phyloP scores from a whole-genome alignment of 2,888 invertebrate species.

The Mycogona germanica region DNA sequence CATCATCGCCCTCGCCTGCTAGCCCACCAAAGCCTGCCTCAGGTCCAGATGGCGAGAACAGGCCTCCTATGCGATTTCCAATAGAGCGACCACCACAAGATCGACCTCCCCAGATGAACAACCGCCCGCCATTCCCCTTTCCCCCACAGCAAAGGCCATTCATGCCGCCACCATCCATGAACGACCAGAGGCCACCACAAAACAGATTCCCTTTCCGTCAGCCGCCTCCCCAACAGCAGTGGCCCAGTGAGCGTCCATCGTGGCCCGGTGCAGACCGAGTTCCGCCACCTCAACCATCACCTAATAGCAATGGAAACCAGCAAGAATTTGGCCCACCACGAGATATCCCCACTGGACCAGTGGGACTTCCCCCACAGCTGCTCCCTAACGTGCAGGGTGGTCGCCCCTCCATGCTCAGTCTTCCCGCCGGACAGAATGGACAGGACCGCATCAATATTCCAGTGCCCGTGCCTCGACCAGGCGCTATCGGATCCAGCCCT shows the following conservation, averaged over 20 bases:
- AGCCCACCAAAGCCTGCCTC: not conserved
- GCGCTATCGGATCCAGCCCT: not conserved
- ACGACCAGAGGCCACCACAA: not conserved
- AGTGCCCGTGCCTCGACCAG: not conserved
- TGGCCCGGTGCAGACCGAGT: not conserved
- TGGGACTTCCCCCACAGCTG: slow-evolving; percentile 3
- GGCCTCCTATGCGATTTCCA: not conserved
- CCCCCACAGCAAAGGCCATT: not conserved
- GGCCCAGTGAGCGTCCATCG: not conserved
- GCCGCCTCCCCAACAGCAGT: not conserved
- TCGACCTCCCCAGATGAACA: not conserved
- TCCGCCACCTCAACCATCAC: not conserved
- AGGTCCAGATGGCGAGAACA: not conserved
- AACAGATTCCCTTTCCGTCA: not conserved
- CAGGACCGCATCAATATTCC: not conserved
- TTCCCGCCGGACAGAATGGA: not conserved
- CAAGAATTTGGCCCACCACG: not conserved
- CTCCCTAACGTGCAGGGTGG: not conserved
- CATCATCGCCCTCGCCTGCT: not conserved
- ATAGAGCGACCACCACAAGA: not conserved
- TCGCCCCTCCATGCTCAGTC: not conserved
- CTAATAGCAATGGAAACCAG: too few relatives aligned
- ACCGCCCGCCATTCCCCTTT: not conserved
- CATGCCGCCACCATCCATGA: not conserved
- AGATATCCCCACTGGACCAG: slow-evolving; percentile 2